Evolutionary conservation across 1,140 invertebrate genomes (phyloP).

Genomic region (Archivesica marissinica): DNA sequence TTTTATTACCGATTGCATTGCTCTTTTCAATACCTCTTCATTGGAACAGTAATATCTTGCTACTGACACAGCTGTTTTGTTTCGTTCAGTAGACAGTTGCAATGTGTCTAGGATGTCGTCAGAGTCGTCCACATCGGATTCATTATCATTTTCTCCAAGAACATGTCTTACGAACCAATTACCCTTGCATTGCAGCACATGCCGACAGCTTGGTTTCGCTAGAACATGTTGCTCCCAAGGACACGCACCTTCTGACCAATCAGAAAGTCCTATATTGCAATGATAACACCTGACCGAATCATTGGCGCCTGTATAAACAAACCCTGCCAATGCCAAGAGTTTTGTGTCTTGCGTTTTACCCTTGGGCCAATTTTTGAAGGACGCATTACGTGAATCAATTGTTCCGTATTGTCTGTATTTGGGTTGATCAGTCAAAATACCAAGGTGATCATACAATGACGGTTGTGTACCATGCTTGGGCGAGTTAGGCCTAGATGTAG

Average conservation of each 20-base stretch:
- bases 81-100: neutral
- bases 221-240: slow-evolving; percentile 16
- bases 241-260: neutral
- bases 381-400: too few species aligned
- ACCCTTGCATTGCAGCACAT: slow-evolving; percentile 6
- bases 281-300: too few species aligned
- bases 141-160: neutral
- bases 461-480: too few species aligned
- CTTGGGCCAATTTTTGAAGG: too few species aligned
- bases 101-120: neutral
- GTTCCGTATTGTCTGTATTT: too few species aligned
- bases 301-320: too few species aligned
- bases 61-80: neutral
- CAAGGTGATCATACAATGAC: too few species aligned
- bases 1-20: neutral
- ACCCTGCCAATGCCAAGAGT: too few species aligned
- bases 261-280: neutral
- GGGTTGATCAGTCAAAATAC: too few species aligned
- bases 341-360: too few species aligned
- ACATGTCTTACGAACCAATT: neutral
- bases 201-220: neutral
- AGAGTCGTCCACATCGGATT: neutral
- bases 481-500: too few species aligned
- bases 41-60: neutral
- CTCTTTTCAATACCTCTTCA: neutral